These are phyloP conservation scores for Aselliscus stoliczkanus DNA, from an alignment of 2,797 vertebrate genomes.

Conservation along the genomic window DNA sequence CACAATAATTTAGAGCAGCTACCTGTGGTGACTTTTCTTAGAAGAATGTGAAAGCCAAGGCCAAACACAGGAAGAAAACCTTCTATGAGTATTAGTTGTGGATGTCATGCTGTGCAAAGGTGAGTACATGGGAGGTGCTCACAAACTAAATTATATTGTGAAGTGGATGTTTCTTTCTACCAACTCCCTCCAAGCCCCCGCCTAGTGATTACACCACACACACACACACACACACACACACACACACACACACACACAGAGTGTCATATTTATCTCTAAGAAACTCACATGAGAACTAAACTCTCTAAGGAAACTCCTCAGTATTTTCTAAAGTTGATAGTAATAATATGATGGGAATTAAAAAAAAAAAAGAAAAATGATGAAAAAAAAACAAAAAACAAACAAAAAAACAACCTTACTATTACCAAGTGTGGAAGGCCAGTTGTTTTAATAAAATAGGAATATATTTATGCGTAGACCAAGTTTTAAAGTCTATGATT, in stretches of 20 bases:
- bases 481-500: background rate
- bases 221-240: background rate
- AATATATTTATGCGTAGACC: background rate
- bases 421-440: background rate
- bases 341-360: background rate
- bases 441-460: background rate
- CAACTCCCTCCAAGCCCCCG: background rate
- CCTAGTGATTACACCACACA: background rate
- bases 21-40: background rate
- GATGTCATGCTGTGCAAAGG: background rate
- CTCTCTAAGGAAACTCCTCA: background rate
- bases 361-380: background rate
- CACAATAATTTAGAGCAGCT: background rate
- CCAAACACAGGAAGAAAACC: background rate
- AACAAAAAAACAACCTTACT: background rate
- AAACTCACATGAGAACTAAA: background rate
- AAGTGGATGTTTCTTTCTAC: background rate
- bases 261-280: background rate
- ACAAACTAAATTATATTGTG: background rate
- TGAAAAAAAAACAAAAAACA: background rate
- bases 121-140: accelerated
- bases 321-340: background rate
- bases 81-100: background rate
- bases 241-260: accelerated
- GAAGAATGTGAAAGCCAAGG: background rate